Evolutionary conservation across 1,140 invertebrate genomes (phyloP).

Genomic region (Zaprionus africanus): DNA sequence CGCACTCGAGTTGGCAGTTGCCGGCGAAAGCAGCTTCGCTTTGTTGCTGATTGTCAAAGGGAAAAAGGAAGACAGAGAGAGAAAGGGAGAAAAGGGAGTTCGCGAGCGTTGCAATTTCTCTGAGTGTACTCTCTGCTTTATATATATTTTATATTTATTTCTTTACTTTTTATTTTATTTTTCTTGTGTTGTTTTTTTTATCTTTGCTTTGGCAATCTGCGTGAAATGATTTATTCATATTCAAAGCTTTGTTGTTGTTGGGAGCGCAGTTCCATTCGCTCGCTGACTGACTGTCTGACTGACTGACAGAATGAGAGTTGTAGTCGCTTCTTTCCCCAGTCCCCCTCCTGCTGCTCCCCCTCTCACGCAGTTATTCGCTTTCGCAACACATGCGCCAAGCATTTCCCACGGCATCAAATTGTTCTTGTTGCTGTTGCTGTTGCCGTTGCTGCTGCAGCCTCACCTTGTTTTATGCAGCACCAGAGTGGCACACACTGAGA

Average conservation of each 20-base stretch:
- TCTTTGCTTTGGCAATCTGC: conserved; percentile 78
- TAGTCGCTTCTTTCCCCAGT: conserved; percentile 25
- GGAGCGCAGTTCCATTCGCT: conserved; percentile 55
- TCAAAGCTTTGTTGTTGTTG: conserved; percentile 67
- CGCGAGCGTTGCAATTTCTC: not conserved
- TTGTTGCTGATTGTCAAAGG: conserved; percentile 53
- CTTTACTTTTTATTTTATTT: conserved; percentile 27
- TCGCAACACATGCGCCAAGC: conserved; percentile 59
- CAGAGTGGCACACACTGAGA: too few relatives aligned
- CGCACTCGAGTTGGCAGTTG: conserved; percentile 24
- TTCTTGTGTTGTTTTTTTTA: conserved; percentile 48
- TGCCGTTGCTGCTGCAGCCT: conserved; percentile 57
- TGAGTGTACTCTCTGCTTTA: not conserved
- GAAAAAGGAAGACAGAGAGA: not conserved
- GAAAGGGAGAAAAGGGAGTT: not conserved
- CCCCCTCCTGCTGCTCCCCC: conserved; percentile 14
- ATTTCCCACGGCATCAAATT: conserved; percentile 82
- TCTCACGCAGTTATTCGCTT: conserved; percentile 59
- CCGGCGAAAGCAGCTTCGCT: conserved; percentile 23
- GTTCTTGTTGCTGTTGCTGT: conserved; percentile 41
- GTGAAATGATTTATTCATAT: conserved; percentile 81
- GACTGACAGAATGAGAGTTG: conserved; percentile 56
- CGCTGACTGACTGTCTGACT: conserved; percentile 20
- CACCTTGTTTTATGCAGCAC: conserved; percentile 61
- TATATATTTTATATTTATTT: conserved; percentile 14